phyloP scores from a whole-genome alignment of 2,888 invertebrate species.

The Cantharis flavilabris region DNA sequence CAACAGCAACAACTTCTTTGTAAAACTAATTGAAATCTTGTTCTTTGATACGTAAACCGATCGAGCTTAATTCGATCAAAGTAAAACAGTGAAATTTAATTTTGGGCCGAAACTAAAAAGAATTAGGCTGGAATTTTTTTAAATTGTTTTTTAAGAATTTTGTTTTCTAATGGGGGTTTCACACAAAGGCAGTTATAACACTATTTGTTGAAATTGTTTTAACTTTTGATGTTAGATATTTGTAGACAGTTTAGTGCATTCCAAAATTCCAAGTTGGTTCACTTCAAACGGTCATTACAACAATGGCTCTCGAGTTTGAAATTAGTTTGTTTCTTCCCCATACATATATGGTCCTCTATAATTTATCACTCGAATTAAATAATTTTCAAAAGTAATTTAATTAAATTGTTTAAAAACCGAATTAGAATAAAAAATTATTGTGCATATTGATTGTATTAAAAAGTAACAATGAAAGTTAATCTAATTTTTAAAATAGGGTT shows the following conservation, averaged over 20 bases:
- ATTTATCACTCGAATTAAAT: not conserved
- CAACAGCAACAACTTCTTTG: slow-evolving; percentile 31
- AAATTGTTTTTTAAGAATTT: not conserved
- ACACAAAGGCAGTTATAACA: slow-evolving; percentile 43
- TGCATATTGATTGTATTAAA: not conserved
- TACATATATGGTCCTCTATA: not conserved
- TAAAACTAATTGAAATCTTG: slow-evolving; percentile 34
- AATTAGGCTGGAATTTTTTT: not conserved
- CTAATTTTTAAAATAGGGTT: slow-evolving; percentile 3
- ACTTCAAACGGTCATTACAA: slow-evolving; percentile 34
- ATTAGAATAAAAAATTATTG: not conserved
- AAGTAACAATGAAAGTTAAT: not conserved
- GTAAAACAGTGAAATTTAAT: slow-evolving; percentile 1
- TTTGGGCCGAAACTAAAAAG: not conserved
- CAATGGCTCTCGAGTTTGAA: slow-evolving; percentile 21
- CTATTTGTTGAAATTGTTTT: slow-evolving; percentile 48
- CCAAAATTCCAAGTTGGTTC: slow-evolving; percentile 26
- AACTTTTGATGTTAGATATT: slow-evolving; percentile 41
- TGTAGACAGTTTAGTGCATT: slow-evolving; percentile 36
- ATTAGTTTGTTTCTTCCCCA: slow-evolving; percentile 9
- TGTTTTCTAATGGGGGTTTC: slow-evolving; percentile 17
- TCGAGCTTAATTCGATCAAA: slow-evolving; percentile 28
- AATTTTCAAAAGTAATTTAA: not conserved
- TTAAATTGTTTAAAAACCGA: not conserved
- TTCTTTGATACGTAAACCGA: slow-evolving; percentile 34